Evolutionary conservation across 64 coral and sea anemone species (phyloP), one percentile per base, ranked within the genome.

Genomic region (Platygyra sinensis): DNA sequence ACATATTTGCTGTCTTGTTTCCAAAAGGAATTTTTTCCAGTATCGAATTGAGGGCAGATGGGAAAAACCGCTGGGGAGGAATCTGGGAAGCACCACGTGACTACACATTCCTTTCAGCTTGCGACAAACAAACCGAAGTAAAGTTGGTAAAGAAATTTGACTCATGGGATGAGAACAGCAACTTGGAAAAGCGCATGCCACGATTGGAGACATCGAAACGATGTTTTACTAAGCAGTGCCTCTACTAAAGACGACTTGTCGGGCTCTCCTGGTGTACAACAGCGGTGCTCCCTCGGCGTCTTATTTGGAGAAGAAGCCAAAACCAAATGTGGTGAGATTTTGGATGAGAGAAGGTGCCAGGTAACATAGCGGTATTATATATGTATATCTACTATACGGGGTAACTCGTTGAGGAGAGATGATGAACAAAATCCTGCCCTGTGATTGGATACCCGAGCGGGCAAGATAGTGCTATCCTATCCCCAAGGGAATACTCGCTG

Each of bases 271-370:
- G 28, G 75, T 93, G 0, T 89, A 77, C 38, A 93, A 87, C 46
- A 73, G 75, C 39, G 79, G 30, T 17, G 69, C 79, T 1, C 6
- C 17, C 12, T 76, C 39, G 0, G 73, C 90, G 25, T 72, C 65
- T 4, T 96, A 96, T 62, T 49, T 95, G 30, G 67, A 74, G 89
- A 55, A 52, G 7, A 95, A 80, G 27, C 86, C 86, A 39, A 30
- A 74, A 20, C 94, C 94, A 12, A 28, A 30, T 11, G 76, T 95
- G 15, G 72, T 95, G 32, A 88, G 94, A 61, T 81, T 83, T 10
- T 95, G 94, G 94, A 95, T 95, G 90, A 92, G 90, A 89, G 94
- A 94, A 18, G 94, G 94, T 14, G 67, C 94, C 30, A 89, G 94
- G 94, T 95, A 50, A 27, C 31, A 18, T 22, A 28, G 0, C 20